Evolutionary conservation across 1,140 invertebrate species (phyloP), one percentile per base, ranked within the genome.

Genomic region (Pemphigus obesinymphae): DNA sequence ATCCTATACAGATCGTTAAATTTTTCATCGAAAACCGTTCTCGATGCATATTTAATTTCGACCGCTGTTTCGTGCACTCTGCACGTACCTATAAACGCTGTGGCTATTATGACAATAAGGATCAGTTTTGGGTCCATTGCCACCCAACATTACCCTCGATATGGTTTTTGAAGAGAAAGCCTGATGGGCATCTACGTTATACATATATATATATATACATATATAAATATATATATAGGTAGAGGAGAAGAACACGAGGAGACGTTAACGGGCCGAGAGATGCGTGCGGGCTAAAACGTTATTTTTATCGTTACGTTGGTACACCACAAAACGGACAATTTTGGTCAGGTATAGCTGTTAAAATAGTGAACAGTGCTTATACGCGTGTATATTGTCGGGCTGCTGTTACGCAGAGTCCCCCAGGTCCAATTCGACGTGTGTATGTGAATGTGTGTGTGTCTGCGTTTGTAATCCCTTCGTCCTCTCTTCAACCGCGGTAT

Each of bases 281-380:
- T 6, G n/a, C n/a, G n/a, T n/a, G 15, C 29, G 29, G 63, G 20
- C 20, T n/a, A 37, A 66, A 66, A 66, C 17, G 70, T 73, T 73
- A 73, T 73, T 73, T 73, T 73, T 73, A 73, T 73, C 48, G 48
- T 48, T n/a, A n/a, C n/a, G n/a, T n/a, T n/a, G n/a, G 70, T 73
- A 48, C 34, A 66, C 70, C 70, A 17, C 70, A 48, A 48, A 73
- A 73, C 29, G 70, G 70, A 73, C 70, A 73, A 26, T 48, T 73
- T 73, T n/a, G 70, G 70, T 48, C 40, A 48, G 70, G 70, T 73
- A n/a, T n/a, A 73, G 45, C 72, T 50, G 72, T 50, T 75, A 50
- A 75, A 75, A 50, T 50, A 50, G 72, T 31, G 72, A 75, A 53
- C 72, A 10, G 37, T 73, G 70, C 70, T 45, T 50, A 31, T 29